Evolutionary conservation across 2,113 vertebrate species (phyloP).

Genomic region (Pteropus alecto): DNA sequence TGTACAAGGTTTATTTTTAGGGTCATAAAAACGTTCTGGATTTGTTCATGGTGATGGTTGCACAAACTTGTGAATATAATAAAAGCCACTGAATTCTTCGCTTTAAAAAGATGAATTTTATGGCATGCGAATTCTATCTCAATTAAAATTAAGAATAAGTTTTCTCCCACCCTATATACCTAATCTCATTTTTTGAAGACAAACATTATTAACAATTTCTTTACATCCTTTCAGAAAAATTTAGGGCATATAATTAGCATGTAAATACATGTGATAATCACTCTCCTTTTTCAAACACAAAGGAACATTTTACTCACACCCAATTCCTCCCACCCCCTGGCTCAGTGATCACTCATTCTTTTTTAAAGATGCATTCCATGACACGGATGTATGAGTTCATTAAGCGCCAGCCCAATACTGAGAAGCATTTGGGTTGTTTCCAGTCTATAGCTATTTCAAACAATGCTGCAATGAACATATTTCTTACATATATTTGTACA

Average conservation of each 20-base stretch:
- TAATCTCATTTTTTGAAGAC: neutral
- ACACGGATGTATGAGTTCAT: neutral
- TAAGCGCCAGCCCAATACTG: neutral
- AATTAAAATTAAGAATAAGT: neutral
- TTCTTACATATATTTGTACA: neutral
- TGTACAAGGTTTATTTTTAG: neutral
- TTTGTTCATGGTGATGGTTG: neutral
- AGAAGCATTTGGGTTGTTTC: neutral
- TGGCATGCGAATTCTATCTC: neutral
- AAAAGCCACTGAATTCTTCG: slow-evolving; percentile 7
- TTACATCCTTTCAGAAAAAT: neutral
- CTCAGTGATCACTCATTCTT: neutral
- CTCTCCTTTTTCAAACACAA: neutral
- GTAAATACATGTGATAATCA: neutral
- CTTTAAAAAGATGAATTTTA: slow-evolving; percentile 16
- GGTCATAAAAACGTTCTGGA: neutral
- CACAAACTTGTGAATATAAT: neutral
- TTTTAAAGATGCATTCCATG: neutral
- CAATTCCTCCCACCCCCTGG: neutral
- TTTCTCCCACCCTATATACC: neutral
- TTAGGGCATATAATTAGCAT: neutral
- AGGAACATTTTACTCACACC: neutral
- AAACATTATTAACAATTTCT: neutral
- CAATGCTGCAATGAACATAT: neutral
- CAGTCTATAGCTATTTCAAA: neutral